phyloP scores from a whole-genome alignment of 2,113 vertebrate species.

The Diadophis punctatus region DNA sequence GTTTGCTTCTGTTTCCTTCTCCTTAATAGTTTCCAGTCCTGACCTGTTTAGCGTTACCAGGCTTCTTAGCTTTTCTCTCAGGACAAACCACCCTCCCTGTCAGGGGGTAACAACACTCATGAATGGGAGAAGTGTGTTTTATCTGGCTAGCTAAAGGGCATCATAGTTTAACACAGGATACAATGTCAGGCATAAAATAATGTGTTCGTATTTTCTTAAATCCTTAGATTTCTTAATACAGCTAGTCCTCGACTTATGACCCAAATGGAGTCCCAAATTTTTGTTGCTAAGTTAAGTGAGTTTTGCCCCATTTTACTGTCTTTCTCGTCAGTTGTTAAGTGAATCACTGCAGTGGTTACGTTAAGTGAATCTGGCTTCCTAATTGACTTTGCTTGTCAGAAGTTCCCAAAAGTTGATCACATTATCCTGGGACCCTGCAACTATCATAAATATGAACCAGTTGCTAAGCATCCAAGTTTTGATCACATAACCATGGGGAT shows the following conservation, averaged over 20 bases:
- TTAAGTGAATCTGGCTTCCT: background rate
- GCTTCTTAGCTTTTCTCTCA: background rate
- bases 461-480: background rate
- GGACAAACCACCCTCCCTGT: background rate
- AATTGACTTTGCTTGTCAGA: background rate
- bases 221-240: background rate
- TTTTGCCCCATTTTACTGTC: background rate
- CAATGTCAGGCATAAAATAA: background rate
- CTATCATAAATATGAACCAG: background rate
- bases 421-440: background rate
- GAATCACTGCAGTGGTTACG: background rate
- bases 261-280: background rate
- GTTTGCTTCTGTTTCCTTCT: background rate
- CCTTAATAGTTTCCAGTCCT: background rate
- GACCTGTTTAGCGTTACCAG: background rate
- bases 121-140: background rate
- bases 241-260: background rate
- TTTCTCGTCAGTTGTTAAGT: background rate
- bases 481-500: background rate
- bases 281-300: background rate
- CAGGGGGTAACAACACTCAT: background rate
- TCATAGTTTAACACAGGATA: background rate
- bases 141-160: background rate
- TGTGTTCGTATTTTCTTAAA: background rate
- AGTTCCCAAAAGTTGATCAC: background rate